Percentiles rank a stretch among this genome's conserved stretches.
These are phyloP conservation scores for Diabrotica virgifera DNA, from an alignment of 1,140 invertebrate genomes.

Conservation along the genomic window DNA sequence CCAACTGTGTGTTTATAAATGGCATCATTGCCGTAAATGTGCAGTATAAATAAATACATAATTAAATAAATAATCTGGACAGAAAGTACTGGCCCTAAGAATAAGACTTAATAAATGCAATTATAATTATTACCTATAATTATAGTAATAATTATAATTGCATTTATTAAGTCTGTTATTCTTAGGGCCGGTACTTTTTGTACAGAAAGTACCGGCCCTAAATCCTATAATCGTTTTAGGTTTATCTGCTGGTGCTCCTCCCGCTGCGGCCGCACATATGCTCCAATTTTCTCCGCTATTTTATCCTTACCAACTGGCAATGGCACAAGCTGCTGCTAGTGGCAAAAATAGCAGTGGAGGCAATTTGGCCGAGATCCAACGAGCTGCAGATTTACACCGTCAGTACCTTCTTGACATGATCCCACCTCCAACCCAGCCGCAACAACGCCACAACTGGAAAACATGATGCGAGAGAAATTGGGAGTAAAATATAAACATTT, in stretches of 20 bases:
- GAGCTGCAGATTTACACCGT: conserved; percentile 84
- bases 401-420: conserved; percentile 97
- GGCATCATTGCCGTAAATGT: too few species aligned
- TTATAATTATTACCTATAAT: too few species aligned
- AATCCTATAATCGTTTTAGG: conserved; percentile 30
- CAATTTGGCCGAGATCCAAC: conserved; percentile 70
- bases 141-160: too few species aligned
- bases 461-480: conserved; percentile 43
- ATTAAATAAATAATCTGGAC: too few species aligned
- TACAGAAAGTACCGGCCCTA: too few species aligned
- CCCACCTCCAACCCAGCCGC: conserved; percentile 56
- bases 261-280: conserved; percentile 67
- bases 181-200: too few species aligned
- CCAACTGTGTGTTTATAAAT: too few species aligned
- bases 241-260: conserved; percentile 52
- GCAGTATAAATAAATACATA: too few species aligned
- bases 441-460: conserved; percentile 48
- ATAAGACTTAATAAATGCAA: too few species aligned
- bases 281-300: conserved; percentile 80
- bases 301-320: conserved; percentile 77
- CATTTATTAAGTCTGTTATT: too few species aligned
- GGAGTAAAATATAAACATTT: background rate
- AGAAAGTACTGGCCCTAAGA: too few species aligned
- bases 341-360: conserved; percentile 42
- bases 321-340: conserved; percentile 58